Evolutionary conservation across 2,113 vertebrate genomes (phyloP), one percentile per base, ranked within the genome.

Genomic region (Sceloporus undulatus): DNA sequence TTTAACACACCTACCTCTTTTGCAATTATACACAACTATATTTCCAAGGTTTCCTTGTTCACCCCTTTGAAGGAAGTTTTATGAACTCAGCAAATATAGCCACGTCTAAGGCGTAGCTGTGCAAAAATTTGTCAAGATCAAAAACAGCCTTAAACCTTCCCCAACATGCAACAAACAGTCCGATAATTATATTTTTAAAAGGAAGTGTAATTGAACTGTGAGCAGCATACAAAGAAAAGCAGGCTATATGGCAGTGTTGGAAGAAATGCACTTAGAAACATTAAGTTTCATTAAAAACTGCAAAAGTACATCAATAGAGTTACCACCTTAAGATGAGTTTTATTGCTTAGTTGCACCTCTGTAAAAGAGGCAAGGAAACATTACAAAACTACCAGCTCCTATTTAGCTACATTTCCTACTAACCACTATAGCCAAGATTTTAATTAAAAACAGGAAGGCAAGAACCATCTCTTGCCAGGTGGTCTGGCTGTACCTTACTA

Each of bases 361-460:
- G 13, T 54, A 78, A 87, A 81, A 87, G 3, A 59, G 27, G 25
- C 16, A 74, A 73, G 85, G 62, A 87, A 81, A 62, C 10, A 75
- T 14, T 81, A 40, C 86, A 87, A 42, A 87, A 74, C 9, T 21
- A 87, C 27, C 70, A 82, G 25, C 27, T 52, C 75, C 9, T 29
- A 74, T 87, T 81, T 82, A 82, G 71, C 52, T 48, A 74, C 27
- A 87, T 42, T 81, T 81, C 78, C 48, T 87, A 80, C 70, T 34
- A 82, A 74, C 54, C n/a, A 65, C 38, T 70, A 87, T 25, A 14
- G 68, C 79, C 70, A 87, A 68, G 27, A 74, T 82, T 87, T 87
- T 81, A 87, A 82, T 87, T 87, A 87, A 82, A 75, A 87, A 52
- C 71, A 87, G 86, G 79, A 75, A 87, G 25, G 68, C 34, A 42